Evolutionary conservation across 2,888 invertebrate genomes (phyloP), one percentile per base, ranked within the genome.

Genomic region (Drosophila neoperkinsi): DNA sequence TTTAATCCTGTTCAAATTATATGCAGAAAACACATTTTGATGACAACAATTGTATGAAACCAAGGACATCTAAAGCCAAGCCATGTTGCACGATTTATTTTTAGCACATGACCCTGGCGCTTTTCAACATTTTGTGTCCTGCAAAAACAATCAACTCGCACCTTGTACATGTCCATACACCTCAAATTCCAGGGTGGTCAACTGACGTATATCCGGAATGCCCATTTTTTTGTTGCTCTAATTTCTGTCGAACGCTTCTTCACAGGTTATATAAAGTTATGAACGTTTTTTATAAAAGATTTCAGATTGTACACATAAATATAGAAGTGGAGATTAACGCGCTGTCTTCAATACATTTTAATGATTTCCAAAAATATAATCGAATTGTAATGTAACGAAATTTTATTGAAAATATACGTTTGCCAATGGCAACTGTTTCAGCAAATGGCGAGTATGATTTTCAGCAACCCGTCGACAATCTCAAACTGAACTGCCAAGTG

Each of bases 151-250:
- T 16, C 46, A 38, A 43, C 13, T 77, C 75, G 46, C 94, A 97
- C 98, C 98, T 96, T 98, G 98, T 43, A 98, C 98, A 94, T 96
- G 96, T 66, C 98, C 98, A 91, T 95, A 97, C 70, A 98, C 97
- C 94, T 98, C 98, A 92, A 98, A 98, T 90, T 98, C 98, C 50
- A 97, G 96, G 46, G 97, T 97, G 51, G 96, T 95, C 81, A 97
- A 94, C 65, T 94, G 94, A 87, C 95, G 95, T 72, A 94, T 93
- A 77, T 95, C 95, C 77, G 94, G 95, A 55, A 94, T 93, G 79
- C 95, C 95, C 95, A 95, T 95, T 36, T 65, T 61, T 34, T 9
- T 38, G 4, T 34, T 41, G 25, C 43, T 18, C 9, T 49, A 6
- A 13, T n/a, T 60, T 34, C 41, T 52, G 31, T 7, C 46, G 49